phyloP scores from a whole-genome alignment of 2,888 invertebrate genomes.

The Leucophenga montana region DNA sequence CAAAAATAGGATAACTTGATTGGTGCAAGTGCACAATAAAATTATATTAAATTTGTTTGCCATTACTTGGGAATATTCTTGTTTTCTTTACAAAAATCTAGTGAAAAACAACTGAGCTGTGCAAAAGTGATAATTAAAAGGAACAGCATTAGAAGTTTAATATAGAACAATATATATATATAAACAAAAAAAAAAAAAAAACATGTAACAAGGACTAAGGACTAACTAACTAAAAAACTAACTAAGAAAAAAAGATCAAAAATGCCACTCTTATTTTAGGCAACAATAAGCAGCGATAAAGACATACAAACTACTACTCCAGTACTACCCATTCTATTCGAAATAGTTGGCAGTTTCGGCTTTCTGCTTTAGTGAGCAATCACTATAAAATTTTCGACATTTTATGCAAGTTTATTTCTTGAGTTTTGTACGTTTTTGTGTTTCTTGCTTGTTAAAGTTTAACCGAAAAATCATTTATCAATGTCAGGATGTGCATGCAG shows the following conservation, averaged over 20 bases:
- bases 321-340: no score
- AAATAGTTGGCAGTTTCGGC: no score
- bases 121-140: conserved; percentile 27
- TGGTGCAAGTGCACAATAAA: neutral
- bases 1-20: no score
- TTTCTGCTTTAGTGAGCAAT: conserved; percentile 65
- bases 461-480: conserved; percentile 61
- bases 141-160: neutral
- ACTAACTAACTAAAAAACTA: no score
- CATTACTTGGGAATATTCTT: conserved; percentile 4
- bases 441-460: conserved; percentile 62
- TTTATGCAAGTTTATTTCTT: neutral
- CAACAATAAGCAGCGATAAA: conserved; percentile 23
- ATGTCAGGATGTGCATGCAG: conserved; percentile 57
- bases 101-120: conserved; percentile 12
- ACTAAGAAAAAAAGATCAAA: no score
- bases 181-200: no score
- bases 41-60: conserved; percentile 11
- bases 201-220: no score
- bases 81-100: neutral
- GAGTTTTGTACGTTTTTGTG: neutral
- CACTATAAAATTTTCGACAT: conserved; percentile 36
- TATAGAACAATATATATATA: no score
- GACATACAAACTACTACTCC: conserved; percentile 34
- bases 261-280: neutral